Conservation (phyloP, 2,888 invertebrate genomes). For the Amphipyra tragopoginis region DNA sequence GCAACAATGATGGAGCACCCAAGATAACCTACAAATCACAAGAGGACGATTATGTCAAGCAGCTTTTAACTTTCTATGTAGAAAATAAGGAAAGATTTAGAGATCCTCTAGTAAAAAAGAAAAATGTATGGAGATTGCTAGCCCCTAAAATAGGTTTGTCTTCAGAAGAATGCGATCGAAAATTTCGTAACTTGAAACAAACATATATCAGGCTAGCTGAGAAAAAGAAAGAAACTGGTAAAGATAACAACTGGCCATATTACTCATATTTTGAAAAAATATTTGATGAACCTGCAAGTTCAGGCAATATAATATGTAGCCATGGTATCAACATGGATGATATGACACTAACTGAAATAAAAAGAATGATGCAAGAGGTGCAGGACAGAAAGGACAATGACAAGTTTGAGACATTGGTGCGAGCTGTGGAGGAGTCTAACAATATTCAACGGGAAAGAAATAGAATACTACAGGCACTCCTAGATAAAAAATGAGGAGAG, state of each 20-base stretch:
- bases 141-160: slow-evolving; percentile 74
- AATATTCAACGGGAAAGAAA: slow-evolving; percentile 82
- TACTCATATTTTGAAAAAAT: slow-evolving; percentile 81
- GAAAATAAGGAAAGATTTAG: slow-evolving; percentile 80
- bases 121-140: slow-evolving; percentile 77
- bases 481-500: slow-evolving; percentile 61
- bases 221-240: slow-evolving; percentile 77
- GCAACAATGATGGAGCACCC: slow-evolving; percentile 33
- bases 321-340: slow-evolving; percentile 62
- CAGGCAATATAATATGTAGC: slow-evolving; percentile 28
- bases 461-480: slow-evolving; percentile 77
- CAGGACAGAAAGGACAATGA: slow-evolving; percentile 68
- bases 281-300: slow-evolving; percentile 65
- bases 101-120: slow-evolving; percentile 80
- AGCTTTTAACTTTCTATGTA: slow-evolving; percentile 78
- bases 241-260: slow-evolving; percentile 80
- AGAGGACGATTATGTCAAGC: slow-evolving; percentile 77
- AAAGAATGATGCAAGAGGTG: slow-evolving; percentile 68
- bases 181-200: slow-evolving; percentile 84
- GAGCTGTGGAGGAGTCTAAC: slow-evolving; percentile 80
- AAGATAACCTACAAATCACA: slow-evolving; percentile 57
- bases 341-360: slow-evolving; percentile 70
- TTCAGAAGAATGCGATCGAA: slow-evolving; percentile 81
- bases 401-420: slow-evolving; percentile 78
- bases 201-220: slow-evolving; percentile 78